Evolutionary conservation across 2,113 vertebrate species (phyloP).

Genomic region (Marmota monax): DNA sequence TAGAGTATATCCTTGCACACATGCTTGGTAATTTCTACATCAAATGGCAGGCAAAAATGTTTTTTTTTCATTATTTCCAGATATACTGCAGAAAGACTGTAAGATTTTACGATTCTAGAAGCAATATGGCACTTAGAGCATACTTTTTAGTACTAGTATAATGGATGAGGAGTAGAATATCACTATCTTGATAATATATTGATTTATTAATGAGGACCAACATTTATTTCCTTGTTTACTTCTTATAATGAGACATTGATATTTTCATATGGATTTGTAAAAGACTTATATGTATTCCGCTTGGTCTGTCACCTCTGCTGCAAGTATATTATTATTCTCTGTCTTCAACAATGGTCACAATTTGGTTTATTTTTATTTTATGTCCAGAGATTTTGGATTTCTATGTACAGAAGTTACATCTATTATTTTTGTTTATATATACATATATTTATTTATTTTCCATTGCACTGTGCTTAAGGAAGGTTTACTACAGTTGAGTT

Average conservation of each 20-base stretch:
- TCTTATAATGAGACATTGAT: neutral
- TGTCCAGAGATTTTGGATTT: neutral
- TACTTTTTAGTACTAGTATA: neutral
- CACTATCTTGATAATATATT: constrained; percentile 21
- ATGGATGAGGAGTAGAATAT: neutral
- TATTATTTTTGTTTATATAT: neutral
- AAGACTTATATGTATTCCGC: neutral
- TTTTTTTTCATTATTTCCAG: neutral
- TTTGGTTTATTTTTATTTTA: constrained; percentile 24
- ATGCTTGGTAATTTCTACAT: constrained; percentile 13
- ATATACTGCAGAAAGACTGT: neutral
- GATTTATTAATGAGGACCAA: constrained; percentile 6
- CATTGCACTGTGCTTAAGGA: neutral
- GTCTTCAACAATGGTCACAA: neutral
- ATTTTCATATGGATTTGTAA: constrained; percentile 19
- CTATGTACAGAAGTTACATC: neutral
- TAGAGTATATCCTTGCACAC: neutral
- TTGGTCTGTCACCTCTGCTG: neutral
- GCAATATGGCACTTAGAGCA: neutral
- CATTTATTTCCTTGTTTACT: neutral
- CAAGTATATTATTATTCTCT: neutral
- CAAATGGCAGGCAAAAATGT: neutral
- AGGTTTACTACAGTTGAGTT: neutral
- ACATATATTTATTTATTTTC: neutral
- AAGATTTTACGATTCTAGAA: neutral